Percentiles rank a stretch among this genome's conserved stretches.
Conservation (phyloP, 2,113 vertebrate genomes). For the Mastomys natalensis region DNA sequence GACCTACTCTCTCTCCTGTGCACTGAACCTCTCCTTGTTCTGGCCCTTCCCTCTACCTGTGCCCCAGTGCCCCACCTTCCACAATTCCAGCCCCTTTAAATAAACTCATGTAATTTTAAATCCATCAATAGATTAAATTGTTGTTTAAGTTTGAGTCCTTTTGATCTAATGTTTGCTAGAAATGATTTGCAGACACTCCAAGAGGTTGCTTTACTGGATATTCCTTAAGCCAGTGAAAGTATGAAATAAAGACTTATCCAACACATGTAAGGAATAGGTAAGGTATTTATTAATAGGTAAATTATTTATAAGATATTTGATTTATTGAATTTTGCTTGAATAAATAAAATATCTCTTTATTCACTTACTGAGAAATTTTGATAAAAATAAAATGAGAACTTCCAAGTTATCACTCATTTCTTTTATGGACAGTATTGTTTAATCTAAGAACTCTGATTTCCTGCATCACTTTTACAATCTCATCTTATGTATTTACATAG, state of each 20-base stretch:
- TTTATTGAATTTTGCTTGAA: background rate
- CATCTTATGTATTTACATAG: background rate
- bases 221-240: background rate
- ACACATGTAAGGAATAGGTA: background rate
- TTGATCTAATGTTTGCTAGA: background rate
- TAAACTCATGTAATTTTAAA: background rate
- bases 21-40: background rate
- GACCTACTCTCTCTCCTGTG: background rate
- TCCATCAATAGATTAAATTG: background rate
- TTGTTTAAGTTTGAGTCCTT: background rate
- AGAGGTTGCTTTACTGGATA: background rate
- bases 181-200: background rate
- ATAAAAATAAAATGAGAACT: background rate
- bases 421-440: background rate
- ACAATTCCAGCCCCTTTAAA: background rate
- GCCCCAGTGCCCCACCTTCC: background rate
- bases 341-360: background rate
- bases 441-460: background rate
- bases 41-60: background rate
- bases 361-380: background rate
- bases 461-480: background rate
- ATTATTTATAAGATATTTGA: background rate
- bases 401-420: background rate
- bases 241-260: background rate
- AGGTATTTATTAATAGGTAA: background rate